Evolutionary conservation across 2,113 vertebrate species (phyloP), one percentile per base, ranked within the genome.

Genomic region (Phoxinus phoxinus): DNA sequence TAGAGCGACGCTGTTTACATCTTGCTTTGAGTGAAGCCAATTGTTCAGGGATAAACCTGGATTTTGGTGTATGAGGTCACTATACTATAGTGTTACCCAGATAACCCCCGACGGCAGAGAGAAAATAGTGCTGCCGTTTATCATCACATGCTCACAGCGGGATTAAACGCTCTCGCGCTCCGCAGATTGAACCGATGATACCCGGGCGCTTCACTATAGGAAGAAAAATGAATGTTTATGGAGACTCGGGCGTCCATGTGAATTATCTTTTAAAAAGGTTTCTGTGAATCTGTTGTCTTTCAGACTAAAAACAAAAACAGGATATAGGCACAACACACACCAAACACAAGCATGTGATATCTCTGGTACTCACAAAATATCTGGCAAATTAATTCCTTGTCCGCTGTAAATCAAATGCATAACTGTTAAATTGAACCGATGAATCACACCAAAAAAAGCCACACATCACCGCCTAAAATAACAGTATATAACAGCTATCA

Each of bases 301-400:
- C 27, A 9, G 35, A 56, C 19, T 5, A 11, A 41, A 17, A n/a
- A n/a, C n/a, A n/a, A n/a, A 41, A 79, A 80, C 13, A 10, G 7
- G 17, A 51, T 56, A 23, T 9, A 56, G 53, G 19, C 17, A 63
- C 35, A 13, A 41, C n/a, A 30, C n/a, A 46, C 37, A 81, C 78
- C 37, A 65, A 48, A 83, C 19, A 81, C 37, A 83, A 56, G 12
- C 12, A 3, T 44, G 56, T 11, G 8, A 48, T 48, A 2, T 69
- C 83, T 21, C 58, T 32, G 83, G 75, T 89, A 93, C 92, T 94
- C 83, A 94, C 91, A 92, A 92, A 90, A 93, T 86, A 76, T 94
- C 92, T 27, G 91, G 85, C 23, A 92, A 88, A 90, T 92, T 85
- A 81, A 92, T 87, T 87, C 90, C 90, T 77, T 93, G 90, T 83